These are phyloP conservation scores for Chascanopsetta lugubris DNA, from an alignment of 2,113 vertebrate genomes.

Conservation along the genomic window DNA sequence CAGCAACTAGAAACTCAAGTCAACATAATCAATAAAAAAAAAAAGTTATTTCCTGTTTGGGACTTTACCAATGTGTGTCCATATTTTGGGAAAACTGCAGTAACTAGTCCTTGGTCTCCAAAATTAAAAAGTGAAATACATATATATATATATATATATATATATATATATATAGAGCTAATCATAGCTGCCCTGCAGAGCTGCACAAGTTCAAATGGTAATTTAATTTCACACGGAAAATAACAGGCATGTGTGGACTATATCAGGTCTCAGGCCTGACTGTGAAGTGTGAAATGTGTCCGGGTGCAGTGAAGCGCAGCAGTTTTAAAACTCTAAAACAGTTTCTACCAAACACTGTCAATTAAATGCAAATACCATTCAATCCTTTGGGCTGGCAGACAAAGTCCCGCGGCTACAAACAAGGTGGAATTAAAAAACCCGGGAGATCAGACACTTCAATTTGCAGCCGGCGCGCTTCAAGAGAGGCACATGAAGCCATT, in stretches of 20 bases:
- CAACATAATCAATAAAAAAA: no score
- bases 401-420: conserved; percentile 24
- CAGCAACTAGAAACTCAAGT: no score
- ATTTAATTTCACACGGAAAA: no score
- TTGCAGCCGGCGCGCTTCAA: conserved; percentile 41
- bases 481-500: conserved; percentile 31
- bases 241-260: not conserved
- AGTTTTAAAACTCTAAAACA: not conserved
- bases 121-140: no score
- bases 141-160: no score
- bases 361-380: conserved; percentile 4
- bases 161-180: no score
- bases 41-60: no score
- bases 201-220: no score
- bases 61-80: no score
- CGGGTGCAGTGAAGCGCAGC: not conserved
- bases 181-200: no score
- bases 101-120: no score
- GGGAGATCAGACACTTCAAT: conserved; percentile 56
- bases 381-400: conserved; percentile 20
- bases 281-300: conserved; percentile 1
- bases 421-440: conserved; percentile 39
- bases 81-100: no score
- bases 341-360: conserved; percentile 26
- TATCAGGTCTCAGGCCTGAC: not conserved